These are phyloP conservation scores for Epinephelus fuscoguttatus DNA, from an alignment of 2,113 vertebrate species.

Conservation along the genomic window DNA sequence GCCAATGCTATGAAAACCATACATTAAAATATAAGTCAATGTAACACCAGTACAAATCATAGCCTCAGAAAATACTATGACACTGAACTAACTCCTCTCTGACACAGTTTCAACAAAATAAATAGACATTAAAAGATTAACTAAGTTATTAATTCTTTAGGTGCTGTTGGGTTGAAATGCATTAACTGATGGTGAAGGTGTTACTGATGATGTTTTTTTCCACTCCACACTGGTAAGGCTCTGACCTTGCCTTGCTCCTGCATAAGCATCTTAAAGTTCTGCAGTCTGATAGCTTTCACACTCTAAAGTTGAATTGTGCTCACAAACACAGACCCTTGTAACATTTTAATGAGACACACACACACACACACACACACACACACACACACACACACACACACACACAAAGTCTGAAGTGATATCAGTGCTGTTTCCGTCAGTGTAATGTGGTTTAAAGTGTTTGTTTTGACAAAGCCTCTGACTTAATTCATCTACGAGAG, in stretches of 20 bases:
- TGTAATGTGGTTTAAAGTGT: constrained; percentile 49
- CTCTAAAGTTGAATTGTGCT: neutral
- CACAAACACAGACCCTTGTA: constrained; percentile 40
- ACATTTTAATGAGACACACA: constrained; percentile 46
- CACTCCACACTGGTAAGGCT: too few species aligned
- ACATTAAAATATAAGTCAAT: neutral
- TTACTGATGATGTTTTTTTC: too few species aligned
- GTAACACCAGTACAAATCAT: neutral
- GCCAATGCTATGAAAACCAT: neutral
- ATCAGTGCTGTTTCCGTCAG: constrained; percentile 4
- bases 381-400: constrained; percentile 6
- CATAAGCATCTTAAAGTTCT: constrained; percentile 14
- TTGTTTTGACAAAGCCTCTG: constrained; percentile 58
- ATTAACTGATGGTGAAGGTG: neutral
- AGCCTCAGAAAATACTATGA: neutral
- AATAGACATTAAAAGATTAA: neutral
- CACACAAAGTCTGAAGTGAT: constrained; percentile 28
- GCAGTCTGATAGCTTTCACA: neutral
- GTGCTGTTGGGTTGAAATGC: neutral
- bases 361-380: neutral
- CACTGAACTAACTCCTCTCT: neutral
- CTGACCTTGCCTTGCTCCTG: neutral
- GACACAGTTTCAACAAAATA: neutral
- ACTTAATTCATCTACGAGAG: constrained; percentile 34
- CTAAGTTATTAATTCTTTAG: neutral